Base-by-base conservation (phyloP, 2,888 invertebrate genomes). In the Diarsia dahlii region DNA sequence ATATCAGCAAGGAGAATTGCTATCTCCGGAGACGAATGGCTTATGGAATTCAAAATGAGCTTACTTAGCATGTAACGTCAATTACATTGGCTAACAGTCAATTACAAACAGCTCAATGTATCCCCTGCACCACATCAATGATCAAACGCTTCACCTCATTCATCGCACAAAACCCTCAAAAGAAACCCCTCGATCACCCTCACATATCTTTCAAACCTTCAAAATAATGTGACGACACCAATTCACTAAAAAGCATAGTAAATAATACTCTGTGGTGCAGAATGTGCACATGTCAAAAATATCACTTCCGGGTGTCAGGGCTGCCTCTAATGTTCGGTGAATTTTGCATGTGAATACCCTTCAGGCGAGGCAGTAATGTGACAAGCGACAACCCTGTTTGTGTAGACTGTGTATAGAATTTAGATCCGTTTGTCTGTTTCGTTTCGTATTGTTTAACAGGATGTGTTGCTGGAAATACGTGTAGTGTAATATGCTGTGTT, bases 271-370 rank as follows among this genome's bases (percentile, higher is more conserved):
- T 64, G 87, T 64, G 84, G 89, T 87, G 89, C 89, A 90, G 70
- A 88, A 58, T 82, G 88, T 88, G 89, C 89, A 90, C 90, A 89
- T 86, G 95, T 95, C 95, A 95, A 93, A 95, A 94, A 90, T 93
- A 93, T 95, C 95, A 93, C 92, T 95, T 95, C 94, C 94, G 94
- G 91, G 80, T 93, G 95, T 95, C 94, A 93, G 93, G 95, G 93
- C 89, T 93, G 94, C 89, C 92, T 93, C 95, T 92, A 93, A 93
- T 89, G 91, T 88, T 90, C 89, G 90, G 84, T 94, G 95, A 93
- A 95, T 95, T 96, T 95, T 95, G 95, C 95, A 96, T 96, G 91
- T 92, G 94, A 95, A 94, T 93, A 93, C 82, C 78, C 90, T 91
- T 90, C 91, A 89, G 88, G 91, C 89, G 89, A 89, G 88, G 89